These are phyloP conservation scores for Grallaria varia DNA, from an alignment of 2,113 vertebrate species.

Conservation along the genomic window DNA sequence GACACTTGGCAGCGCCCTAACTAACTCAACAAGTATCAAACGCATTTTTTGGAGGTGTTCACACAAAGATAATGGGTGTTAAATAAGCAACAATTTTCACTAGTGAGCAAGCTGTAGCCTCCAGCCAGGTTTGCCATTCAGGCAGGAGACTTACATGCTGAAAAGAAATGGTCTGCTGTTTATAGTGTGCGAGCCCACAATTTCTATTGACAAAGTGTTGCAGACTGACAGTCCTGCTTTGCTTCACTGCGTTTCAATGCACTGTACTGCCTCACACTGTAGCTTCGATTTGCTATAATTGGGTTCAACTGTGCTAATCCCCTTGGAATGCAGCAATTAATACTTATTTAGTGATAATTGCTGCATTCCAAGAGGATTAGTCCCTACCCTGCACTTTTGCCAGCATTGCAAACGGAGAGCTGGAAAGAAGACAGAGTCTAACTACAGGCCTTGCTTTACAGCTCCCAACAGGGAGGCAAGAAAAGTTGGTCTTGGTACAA, in stretches of 20 bases:
- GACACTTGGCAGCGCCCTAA: not conserved
- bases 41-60: slow-evolving; percentile 1
- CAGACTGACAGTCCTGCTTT: not conserved
- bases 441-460: not conserved
- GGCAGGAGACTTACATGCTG: not conserved
- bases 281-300: slow-evolving; percentile 35
- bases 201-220: slow-evolving; percentile 30
- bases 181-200: not conserved
- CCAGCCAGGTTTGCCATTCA: slow-evolving; percentile 2
- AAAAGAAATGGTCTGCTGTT: slow-evolving; percentile 3
- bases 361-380: slow-evolving; percentile 64
- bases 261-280: not conserved
- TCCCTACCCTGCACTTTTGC: slow-evolving; percentile 4
- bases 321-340: slow-evolving; percentile 62
- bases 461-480: not conserved
- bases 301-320: slow-evolving; percentile 60
- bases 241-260: slow-evolving; percentile 20
- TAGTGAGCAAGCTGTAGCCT: not conserved
- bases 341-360: slow-evolving; percentile 54
- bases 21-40: not conserved
- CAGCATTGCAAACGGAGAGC: not conserved
- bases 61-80: slow-evolving; percentile 12
- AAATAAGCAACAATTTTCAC: slow-evolving; percentile 12
- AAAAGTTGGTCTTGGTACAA: not conserved
- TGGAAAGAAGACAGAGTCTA: not conserved